These are phyloP conservation scores for Pholis gunnellus DNA, from an alignment of 2,113 vertebrate genomes.

Conservation along the genomic window DNA sequence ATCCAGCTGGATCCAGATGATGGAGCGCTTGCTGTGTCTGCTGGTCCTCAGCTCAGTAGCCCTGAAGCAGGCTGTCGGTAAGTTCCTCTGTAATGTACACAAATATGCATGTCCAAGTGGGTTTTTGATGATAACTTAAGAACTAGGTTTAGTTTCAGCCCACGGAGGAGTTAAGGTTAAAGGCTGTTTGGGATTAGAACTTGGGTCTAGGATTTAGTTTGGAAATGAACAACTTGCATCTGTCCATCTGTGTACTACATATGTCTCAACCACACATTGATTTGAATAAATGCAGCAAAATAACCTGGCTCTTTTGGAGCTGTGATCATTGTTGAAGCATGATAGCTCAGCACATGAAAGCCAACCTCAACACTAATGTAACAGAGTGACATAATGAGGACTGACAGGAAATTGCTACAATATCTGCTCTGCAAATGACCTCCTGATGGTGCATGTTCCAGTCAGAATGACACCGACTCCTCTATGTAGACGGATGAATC, in stretches of 20 bases:
- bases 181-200: neutral
- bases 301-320: neutral
- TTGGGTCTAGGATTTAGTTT: neutral
- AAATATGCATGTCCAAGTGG: neutral
- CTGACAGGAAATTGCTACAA: neutral
- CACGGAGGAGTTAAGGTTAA: neutral
- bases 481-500: no score
- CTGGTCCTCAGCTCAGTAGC: slow-evolving; percentile 55
- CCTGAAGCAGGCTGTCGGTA: slow-evolving; percentile 68
- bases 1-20: slow-evolving; percentile 46
- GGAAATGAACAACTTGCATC: neutral
- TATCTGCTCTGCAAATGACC: neutral
- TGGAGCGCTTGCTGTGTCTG: slow-evolving; percentile 67
- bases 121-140: neutral
- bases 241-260: neutral
- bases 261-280: neutral
- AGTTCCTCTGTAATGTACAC: slow-evolving; percentile 20
- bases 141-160: no score
- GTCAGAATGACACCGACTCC: no score
- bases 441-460: neutral
- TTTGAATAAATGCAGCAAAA: neutral
- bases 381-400: neutral
- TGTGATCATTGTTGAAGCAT: neutral
- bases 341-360: neutral
- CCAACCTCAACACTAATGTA: neutral